Percentiles rank a stretch among this genome's conserved stretches.
phyloP scores from a whole-genome alignment of 2,797 vertebrate species.

The Myripristis murdjan region DNA sequence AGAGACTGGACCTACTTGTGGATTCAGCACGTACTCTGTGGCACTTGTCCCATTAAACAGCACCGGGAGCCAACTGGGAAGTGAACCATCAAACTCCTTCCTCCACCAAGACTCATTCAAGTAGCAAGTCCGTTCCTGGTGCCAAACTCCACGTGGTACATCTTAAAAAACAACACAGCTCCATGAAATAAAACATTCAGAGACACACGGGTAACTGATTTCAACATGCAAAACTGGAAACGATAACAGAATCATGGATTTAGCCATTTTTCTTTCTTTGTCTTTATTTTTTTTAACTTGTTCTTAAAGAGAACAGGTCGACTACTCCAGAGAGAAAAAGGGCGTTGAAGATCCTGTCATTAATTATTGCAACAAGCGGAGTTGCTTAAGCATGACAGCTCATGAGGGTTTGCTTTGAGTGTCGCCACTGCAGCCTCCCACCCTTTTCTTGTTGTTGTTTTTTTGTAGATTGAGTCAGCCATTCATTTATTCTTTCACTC shows the following conservation, averaged over 20 bases:
- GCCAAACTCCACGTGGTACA: conserved; percentile 56
- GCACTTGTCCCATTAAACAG: conserved; percentile 26
- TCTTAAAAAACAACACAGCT: conserved; percentile 44
- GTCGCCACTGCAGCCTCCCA: not conserved
- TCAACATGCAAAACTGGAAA: conserved; percentile 34
- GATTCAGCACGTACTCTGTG: conserved; percentile 18
- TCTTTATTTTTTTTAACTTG: too few relatives aligned
- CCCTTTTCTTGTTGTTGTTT: not conserved
- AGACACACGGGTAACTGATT: conserved; percentile 42
- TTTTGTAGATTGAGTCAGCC: not conserved
- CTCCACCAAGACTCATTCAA: conserved; percentile 36
- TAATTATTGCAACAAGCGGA: conserved; percentile 5
- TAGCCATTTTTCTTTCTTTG: conserved; percentile 17
- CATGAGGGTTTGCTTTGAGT: not conserved
- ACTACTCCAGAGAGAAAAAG: not conserved
- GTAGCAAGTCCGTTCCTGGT: conserved; percentile 23
- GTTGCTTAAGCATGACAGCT: not conserved
- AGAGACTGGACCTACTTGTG: not conserved
- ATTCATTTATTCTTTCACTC: not conserved
- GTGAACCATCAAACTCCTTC: conserved; percentile 47
- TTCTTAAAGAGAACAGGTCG: not conserved
- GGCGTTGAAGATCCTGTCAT: not conserved
- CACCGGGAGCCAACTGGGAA: conserved; percentile 24
- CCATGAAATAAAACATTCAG: conserved; percentile 57
- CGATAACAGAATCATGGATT: conserved; percentile 21